Evolutionary conservation across 2,797 vertebrate genomes (phyloP).

Genomic region (Cuculus canorus): DNA sequence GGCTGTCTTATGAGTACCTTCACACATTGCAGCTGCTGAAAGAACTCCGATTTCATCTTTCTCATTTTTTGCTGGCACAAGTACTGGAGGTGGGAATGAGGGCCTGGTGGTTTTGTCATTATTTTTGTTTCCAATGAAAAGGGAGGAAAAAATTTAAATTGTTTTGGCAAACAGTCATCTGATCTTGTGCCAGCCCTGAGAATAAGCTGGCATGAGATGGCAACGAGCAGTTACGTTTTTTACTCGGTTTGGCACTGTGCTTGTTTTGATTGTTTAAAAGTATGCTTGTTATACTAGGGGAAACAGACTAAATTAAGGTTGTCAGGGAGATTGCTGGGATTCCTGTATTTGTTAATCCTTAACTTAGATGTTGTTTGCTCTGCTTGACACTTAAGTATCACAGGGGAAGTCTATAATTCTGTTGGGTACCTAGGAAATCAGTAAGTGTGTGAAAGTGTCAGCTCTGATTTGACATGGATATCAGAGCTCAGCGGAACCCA

Average conservation of each 20-base stretch:
- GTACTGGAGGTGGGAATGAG: background rate
- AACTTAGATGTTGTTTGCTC: background rate
- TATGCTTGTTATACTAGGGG: background rate
- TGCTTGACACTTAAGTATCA: background rate
- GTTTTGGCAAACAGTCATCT: slow-evolving; percentile 32
- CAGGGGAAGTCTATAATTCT: background rate
- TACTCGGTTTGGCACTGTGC: background rate
- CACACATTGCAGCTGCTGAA: background rate
- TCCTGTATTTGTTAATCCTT: background rate
- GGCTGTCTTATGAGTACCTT: background rate
- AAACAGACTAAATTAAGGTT: slow-evolving; percentile 21
- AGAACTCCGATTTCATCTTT: background rate
- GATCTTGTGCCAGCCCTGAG: background rate
- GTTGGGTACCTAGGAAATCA: background rate
- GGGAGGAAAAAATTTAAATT: background rate
- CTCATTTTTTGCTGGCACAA: background rate
- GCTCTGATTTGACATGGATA: background rate
- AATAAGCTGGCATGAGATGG: slow-evolving; percentile 21
- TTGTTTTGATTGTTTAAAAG: slow-evolving; percentile 21
- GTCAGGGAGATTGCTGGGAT: slow-evolving; percentile 28
- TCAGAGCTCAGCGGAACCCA: background rate
- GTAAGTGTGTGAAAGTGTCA: background rate
- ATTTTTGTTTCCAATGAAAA: slow-evolving; percentile 23
- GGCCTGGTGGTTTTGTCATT: background rate
- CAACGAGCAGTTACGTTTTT: background rate